Percentiles rank a stretch among this genome's conserved stretches.
phyloP scores from a whole-genome alignment of 2,888 invertebrate species.

The Sturmia bella region DNA sequence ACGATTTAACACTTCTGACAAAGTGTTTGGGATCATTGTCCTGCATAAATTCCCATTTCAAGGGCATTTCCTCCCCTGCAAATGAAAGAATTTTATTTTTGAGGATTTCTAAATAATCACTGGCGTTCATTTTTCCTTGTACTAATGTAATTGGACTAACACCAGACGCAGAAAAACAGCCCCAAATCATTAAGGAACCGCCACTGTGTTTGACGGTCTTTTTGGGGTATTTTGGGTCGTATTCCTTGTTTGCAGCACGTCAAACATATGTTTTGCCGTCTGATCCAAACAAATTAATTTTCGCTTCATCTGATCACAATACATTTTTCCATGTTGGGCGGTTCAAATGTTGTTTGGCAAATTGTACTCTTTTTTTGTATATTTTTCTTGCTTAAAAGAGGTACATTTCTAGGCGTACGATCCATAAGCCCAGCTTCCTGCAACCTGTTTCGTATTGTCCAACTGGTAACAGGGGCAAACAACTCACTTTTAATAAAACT shows the following conservation, averaged over 20 bases:
- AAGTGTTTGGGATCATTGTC: too few species aligned
- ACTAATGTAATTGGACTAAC: background rate
- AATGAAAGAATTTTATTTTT: too few species aligned
- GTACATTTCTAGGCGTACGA: too few species aligned
- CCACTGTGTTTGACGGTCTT: conserved; percentile 17
- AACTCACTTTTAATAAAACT: background rate
- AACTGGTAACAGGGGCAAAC: background rate
- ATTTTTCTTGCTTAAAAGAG: too few species aligned
- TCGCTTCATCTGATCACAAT: too few species aligned
- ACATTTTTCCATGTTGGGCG: too few species aligned
- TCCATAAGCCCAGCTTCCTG: too few species aligned
- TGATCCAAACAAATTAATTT: conserved; percentile 13
- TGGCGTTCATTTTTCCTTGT: background rate
- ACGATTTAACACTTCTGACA: too few species aligned
- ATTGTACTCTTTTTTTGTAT: background rate
- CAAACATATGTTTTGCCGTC: conserved; percentile 11
- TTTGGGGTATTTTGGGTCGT: conserved; percentile 5
- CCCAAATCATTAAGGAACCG: conserved; percentile 9
- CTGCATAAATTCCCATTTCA: too few species aligned
- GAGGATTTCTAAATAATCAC: conserved; percentile 4
- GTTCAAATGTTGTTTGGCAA: background rate
- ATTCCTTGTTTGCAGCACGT: conserved; percentile 4
- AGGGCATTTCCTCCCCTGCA: too few species aligned
- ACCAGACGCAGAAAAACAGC: conserved; percentile 4
- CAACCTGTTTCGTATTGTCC: too few species aligned